phyloP scores from a whole-genome alignment of 1,140 invertebrate species.

The Camponotus vicinus region DNA sequence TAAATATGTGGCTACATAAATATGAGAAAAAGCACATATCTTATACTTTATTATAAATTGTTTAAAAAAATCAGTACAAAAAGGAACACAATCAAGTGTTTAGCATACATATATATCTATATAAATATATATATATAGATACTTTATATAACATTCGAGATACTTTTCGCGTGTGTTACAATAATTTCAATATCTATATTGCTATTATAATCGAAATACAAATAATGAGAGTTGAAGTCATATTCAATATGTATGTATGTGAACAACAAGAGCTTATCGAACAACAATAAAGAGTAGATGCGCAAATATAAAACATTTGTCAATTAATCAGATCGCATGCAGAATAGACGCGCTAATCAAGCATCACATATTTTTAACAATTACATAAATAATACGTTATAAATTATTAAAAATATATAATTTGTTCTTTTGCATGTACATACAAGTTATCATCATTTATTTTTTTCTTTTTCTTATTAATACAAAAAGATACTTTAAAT shows the following conservation, averaged over 20 bases:
- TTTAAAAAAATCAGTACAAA: constrained; percentile 47
- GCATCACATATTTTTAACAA: neutral
- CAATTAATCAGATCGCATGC: neutral
- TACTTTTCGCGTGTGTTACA: constrained; percentile 2
- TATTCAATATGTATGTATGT: neutral
- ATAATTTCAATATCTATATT: constrained; percentile 11
- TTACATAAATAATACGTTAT: constrained; percentile 50
- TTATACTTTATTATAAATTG: constrained; percentile 3
- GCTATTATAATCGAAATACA: constrained; percentile 14
- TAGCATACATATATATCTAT: neutral
- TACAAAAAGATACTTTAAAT: neutral
- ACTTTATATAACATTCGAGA: neutral
- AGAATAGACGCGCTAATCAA: neutral
- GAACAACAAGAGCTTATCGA: neutral
- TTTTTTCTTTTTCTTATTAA: neutral
- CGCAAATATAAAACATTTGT: constrained; percentile 37
- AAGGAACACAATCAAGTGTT: constrained; percentile 32
- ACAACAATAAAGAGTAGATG: constrained; percentile 26
- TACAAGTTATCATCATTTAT: neutral
- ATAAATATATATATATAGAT: neutral
- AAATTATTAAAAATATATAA: constrained; percentile 49
- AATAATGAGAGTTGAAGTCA: constrained; percentile 3
- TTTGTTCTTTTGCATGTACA: neutral
- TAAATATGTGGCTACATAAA: neutral
- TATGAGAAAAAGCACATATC: constrained; percentile 17